Evolutionary conservation across 2,888 invertebrate genomes (phyloP), one percentile per base, ranked within the genome.

Genomic region (Gari tellinella): DNA sequence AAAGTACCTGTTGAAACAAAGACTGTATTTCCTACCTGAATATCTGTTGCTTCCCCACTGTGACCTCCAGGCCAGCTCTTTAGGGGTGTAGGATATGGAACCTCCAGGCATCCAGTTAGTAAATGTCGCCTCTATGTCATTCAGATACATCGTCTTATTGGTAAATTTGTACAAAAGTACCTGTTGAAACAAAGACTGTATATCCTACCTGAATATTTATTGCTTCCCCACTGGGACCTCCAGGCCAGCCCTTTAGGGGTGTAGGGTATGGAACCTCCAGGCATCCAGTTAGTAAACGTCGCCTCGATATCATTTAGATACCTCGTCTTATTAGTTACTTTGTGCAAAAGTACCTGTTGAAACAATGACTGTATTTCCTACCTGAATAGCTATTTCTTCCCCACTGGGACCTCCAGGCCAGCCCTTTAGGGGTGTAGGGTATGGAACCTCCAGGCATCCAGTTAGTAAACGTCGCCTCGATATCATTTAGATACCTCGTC

Each of bases 41-140:
- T 83, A 88, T 81, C 88, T 75, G 55, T 82, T 80, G 31, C 86
- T 72, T 2, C 87, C 88, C 86, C 86, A 87, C 57, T 85, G 80
- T 12, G 66, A 56, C 17, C 84, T 69, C 48, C 70, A 86, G 15
- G 84, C 85, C 64, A 87, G 72, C 8, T 85, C 85, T 46, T 81
- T 81, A 2, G 86, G 87, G n/a, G 84, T 85, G 67, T 84, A 85
- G 5, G 75, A 81, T 21, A 85, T 56, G 8, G 69, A 67, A 17
- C 84, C 85, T 5, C 82, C 81, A 2, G 83, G 83, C 72, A 82
- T 78, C 85, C 85, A 86, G 37, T 79, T 65, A 0, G 67, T 76
- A 64, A 81, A 80, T 12, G 83, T 81, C 17, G 77, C 79, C 52
- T 74, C 80, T 4, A 84, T 75, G 57, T 84, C 84, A 2, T 65